Evolutionary conservation across 2,113 vertebrate species (phyloP).

Genomic region (Emydura subglobosa): DNA sequence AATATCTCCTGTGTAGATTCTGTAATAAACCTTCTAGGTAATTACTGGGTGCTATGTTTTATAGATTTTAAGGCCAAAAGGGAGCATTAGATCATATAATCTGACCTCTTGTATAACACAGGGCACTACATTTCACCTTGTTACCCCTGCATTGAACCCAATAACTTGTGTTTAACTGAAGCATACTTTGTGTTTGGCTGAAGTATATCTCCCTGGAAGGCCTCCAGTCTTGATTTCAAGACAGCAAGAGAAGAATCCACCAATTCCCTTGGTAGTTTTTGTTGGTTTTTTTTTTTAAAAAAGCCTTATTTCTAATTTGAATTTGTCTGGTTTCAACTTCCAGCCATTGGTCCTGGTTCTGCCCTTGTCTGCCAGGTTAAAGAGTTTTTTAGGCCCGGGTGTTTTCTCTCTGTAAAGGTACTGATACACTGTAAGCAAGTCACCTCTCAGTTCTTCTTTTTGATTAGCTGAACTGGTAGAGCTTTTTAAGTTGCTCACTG

Average conservation of each 20-base stretch:
- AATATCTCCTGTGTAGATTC: not conserved
- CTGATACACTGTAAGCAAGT: accelerated
- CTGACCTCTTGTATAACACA: too few species aligned
- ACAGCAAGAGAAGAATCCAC: not conserved
- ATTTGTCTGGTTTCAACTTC: not conserved
- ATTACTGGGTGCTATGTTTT: not conserved
- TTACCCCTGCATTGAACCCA: not conserved
- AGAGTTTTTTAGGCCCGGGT: not conserved
- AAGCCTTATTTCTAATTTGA: not conserved
- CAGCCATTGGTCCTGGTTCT: accelerated
- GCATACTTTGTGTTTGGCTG: accelerated
- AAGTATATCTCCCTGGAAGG: not conserved
- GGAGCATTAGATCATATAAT: too few species aligned
- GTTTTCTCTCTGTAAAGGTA: not conserved
- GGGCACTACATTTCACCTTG: not conserved
- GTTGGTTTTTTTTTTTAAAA: not conserved
- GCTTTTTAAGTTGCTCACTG: not conserved
- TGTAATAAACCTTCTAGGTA: not conserved
- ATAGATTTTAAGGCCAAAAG: too few species aligned
- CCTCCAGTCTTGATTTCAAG: accelerated
- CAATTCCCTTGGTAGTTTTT: accelerated
- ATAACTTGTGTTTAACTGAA: not conserved
- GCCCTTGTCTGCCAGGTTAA: not conserved
- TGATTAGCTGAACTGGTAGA: not conserved
- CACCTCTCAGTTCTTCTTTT: accelerated